Evolutionary conservation across 2,888 invertebrate genomes (phyloP).

Genomic region (Drosophila incognita): DNA sequence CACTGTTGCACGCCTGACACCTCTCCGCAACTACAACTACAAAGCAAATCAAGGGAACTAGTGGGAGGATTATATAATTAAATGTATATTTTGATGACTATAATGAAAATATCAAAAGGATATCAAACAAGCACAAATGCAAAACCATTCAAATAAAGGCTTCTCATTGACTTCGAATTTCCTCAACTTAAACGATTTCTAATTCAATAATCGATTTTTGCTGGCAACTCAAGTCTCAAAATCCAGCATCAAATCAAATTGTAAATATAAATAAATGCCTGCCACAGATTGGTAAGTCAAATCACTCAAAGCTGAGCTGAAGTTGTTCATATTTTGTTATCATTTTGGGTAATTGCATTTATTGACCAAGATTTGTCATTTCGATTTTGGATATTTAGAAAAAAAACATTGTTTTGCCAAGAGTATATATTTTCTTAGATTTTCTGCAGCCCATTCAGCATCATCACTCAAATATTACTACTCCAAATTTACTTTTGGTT

Average conservation of each 20-base stretch:
- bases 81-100: constrained; percentile 46
- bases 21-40: constrained; percentile 18
- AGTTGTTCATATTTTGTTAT: neutral
- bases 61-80: neutral
- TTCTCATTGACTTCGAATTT: neutral
- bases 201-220: neutral
- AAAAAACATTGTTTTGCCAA: accelerated
- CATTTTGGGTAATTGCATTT: neutral
- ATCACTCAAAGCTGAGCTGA: neutral
- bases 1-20: constrained; percentile 56
- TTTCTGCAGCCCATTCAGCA: neutral
- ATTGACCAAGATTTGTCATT: neutral
- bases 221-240: too few species aligned
- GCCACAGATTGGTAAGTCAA: neutral
- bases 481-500: neutral
- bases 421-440: too few species aligned
- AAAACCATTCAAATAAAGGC: neutral
- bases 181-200: neutral
- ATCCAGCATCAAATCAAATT: neutral
- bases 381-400: neutral
- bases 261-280: neutral
- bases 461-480: neutral
- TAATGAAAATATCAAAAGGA: constrained; percentile 60
- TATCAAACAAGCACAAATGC: constrained; percentile 37
- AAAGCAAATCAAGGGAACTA: constrained; percentile 37